Evolutionary conservation across 2,113 vertebrate genomes (phyloP), one percentile per base, ranked within the genome.

Genomic region (Coreoperca whiteheadi): DNA sequence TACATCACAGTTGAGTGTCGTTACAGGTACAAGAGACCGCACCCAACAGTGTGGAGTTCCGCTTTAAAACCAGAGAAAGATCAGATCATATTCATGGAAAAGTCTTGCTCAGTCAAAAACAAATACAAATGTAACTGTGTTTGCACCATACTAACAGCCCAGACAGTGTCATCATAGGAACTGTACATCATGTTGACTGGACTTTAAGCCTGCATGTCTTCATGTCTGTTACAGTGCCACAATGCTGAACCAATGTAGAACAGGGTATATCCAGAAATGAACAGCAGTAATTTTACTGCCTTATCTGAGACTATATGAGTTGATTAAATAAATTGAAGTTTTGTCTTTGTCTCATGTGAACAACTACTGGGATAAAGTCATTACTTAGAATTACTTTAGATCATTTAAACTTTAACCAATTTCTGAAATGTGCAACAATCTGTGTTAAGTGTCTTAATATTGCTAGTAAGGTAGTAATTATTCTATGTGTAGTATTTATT

Each of bases 1-100:
- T 50, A 20, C 20, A 56, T 16, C 18, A 64, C 51, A 79, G 21
- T 20, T 54, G n/a, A 74, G 16, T 74, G 81, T 51, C 28, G n/a
- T 65, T 65, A 21, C 21, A 37, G 46, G 74, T 8, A 43, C 25
- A 41, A 16, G 21, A 46, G 23, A 48, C 43, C 68, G 32, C 61
- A 63, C 43, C 66, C 51, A 71, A 14, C 25, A 43, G 68, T 46
- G 15, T 65, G 39, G 39, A 63, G 43, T 16, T 23, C 43, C 16
- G 8, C 21, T 56, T 71, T 39, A 3, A 71, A 53, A 25, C 12
- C 6, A 70, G 56, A 59, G 25, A 20, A 48, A 50, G 21, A 39
- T 37, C 69, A 25, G 25, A 34, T 74, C 3, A 56, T 53, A 2
- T 20, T n/a, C n/a, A 53, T 53, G 18, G 11, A 10, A 41, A 41